Base-by-base conservation (phyloP, 1,140 invertebrate genomes). In the Cylas formicarius region DNA sequence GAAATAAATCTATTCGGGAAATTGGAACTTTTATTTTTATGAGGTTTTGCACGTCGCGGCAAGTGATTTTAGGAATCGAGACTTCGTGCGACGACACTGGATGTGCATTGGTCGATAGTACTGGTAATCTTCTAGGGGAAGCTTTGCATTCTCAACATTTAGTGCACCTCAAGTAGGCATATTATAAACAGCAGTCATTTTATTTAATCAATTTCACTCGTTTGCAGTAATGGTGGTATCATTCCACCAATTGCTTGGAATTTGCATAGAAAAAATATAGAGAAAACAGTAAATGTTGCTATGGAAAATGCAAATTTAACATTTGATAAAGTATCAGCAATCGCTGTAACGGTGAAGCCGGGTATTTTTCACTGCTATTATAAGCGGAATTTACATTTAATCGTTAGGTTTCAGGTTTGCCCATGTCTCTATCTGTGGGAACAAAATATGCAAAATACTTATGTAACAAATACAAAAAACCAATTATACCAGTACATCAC, bases 81-180 rank as follows among this genome's bases (percentile, higher is more conserved):
- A 95, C 91, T n/a, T 97, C 92, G 53, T 97, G 92, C 68, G 95
- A 98, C 74, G 95, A 98, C 64, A 97, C 94, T 3, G 93, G 89
- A 34, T 84, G 84, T 58, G 93, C 89, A 31, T 75, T 98, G 56
- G 80, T 97, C 2, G 72, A 85, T 66, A 69, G 68, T 5, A 52
- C 72, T 34, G 82, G 85, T 21, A 71, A 74, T 43, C 72, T 97
- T 44, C 61, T 91, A 20, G 84, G 86, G 11, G 88, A 97, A 69
- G 72, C 80, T 26, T 61, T 86, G 31, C 64, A 80, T 59, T 91
- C 87, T 9, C 90, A 93, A 66, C 75, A 81, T 47, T 55, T 75
- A 36, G 68, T 78, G 23, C 88, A 92, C 71, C 68, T 85, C 19
- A 76, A 72, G 82, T 85, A 73, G 48, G 42, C 49, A 21, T 13